Evolutionary conservation across 2,888 invertebrate genomes (phyloP), one percentile per base, ranked within the genome.

Genomic region (Anthrax anthrax): DNA sequence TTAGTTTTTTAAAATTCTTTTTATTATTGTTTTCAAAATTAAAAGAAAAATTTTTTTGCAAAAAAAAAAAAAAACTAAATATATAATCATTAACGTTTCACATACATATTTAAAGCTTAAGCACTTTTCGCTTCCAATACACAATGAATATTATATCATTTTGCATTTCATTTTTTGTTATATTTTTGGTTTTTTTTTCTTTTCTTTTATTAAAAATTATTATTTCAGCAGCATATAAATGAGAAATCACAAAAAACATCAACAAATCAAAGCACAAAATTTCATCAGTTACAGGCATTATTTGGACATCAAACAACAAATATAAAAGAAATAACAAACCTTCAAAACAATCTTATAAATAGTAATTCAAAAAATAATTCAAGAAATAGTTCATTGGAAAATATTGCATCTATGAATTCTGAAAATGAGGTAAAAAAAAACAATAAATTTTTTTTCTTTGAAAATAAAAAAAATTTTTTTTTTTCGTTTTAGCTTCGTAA

Each of bases 241-340:
- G 83, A 84, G 57, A 84, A 84, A 59, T 78, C 72, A 44, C 79
- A 80, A 57, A 85, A 85, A 61, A 84, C 84, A 1, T 78, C 74
- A 54, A 80, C 77, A 39, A 85, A 85, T 64, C 82, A 84, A 60
- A 83, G 75, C 58, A 84, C 84, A 8, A 85, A 84, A 65, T 84
- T 86, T 65, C 84, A 84, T 58, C 81, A 84, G 57, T 71, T 86
- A 53, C 85, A 85, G 62, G 79, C 80, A 47, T 78, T 81, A 70
- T 84, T 84, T 64, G 80, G 78, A 44, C 78, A 76, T 50, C 74
- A 75, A 56, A 70, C 72, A 16, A 69, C 67, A 23, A 70, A 69
- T 53, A 47, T 55, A 50, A 46, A 60, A 54, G 55, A 60, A 50
- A 58, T 54, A 51, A 57, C 54, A 51, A 58, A 54, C 44, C 38